Conservation (phyloP, 2,888 invertebrate genomes). For the Tromatobia lineatoria region DNA sequence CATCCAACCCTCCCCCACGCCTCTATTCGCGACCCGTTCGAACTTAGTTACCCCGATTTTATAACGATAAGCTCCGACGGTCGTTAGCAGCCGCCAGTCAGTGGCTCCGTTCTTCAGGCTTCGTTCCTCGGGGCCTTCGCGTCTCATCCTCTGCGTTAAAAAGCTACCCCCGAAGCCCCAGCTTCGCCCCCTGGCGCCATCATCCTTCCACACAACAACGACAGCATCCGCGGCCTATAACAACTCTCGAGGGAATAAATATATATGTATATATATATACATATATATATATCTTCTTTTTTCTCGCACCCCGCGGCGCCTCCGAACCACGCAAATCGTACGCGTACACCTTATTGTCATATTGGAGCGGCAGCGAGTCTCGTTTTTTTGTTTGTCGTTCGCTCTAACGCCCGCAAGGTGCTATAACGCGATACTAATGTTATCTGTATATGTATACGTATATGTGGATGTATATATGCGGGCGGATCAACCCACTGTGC, state of each 20-base stretch:
- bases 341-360: constrained; percentile 54
- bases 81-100: constrained; percentile 79
- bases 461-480: not conserved
- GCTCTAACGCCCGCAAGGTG: constrained; percentile 57
- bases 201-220: constrained; percentile 43
- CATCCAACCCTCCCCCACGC: constrained; percentile 39
- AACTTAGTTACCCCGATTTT: constrained; percentile 76
- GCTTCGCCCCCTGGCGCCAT: constrained; percentile 10
- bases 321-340: constrained; percentile 57
- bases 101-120: constrained; percentile 71
- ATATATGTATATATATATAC: not conserved
- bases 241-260: constrained; percentile 56
- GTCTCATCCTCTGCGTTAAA: constrained; percentile 51
- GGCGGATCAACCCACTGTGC: constrained; percentile 30
- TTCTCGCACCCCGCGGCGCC: constrained; percentile 57
- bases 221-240: constrained; percentile 56
- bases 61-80: constrained; percentile 76
- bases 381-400: constrained; percentile 58
- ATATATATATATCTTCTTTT: not conserved
- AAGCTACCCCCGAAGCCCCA: constrained; percentile 6
- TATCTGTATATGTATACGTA: constrained; percentile 19
- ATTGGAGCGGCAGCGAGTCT: constrained; percentile 25
- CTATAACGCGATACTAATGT: constrained; percentile 21
- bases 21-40: constrained; percentile 57
- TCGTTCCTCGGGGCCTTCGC: constrained; percentile 54